Percentiles rank a stretch among this genome's conserved stretches.
Conservation (phyloP, 2,888 invertebrate genomes). For the Gibbula magus region DNA sequence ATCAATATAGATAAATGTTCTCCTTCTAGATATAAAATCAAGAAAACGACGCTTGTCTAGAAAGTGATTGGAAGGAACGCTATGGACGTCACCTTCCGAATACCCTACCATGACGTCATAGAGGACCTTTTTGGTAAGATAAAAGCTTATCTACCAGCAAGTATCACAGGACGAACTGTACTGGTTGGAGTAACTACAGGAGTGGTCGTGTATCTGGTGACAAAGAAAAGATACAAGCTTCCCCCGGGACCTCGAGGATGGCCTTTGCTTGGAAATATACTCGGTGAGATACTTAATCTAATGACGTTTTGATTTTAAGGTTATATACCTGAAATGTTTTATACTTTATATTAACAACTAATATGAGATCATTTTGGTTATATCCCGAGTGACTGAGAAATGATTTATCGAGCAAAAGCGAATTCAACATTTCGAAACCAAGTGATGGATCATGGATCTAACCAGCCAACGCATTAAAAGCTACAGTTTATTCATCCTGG, state of each 20-base stretch:
- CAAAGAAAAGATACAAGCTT: conserved; percentile 11
- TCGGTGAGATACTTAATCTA: background rate
- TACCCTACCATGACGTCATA: background rate
- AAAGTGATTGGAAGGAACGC: background rate
- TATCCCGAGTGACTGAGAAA: no score
- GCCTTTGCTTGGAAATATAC: conserved; percentile 9
- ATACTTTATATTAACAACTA: no score
- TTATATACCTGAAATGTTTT: background rate
- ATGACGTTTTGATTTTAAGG: background rate
- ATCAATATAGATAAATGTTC: no score
- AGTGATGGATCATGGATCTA: no score
- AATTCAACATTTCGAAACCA: no score
- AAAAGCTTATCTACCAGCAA: background rate
- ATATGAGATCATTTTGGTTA: no score
- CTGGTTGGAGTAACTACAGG: background rate
- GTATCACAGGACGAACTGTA: background rate
- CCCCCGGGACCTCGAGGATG: conserved; percentile 23
- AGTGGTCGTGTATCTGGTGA: conserved; percentile 5
- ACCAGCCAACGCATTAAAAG: no score
- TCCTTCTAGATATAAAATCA: no score
- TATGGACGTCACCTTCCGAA: background rate
- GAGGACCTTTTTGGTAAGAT: background rate
- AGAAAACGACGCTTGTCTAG: background rate
- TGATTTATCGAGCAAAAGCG: no score
- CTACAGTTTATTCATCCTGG: no score